Percentiles rank a stretch among this genome's conserved stretches.
These are phyloP conservation scores for Nycticebus coucang DNA, from an alignment of 2,113 vertebrate genomes.

Conservation along the genomic window DNA sequence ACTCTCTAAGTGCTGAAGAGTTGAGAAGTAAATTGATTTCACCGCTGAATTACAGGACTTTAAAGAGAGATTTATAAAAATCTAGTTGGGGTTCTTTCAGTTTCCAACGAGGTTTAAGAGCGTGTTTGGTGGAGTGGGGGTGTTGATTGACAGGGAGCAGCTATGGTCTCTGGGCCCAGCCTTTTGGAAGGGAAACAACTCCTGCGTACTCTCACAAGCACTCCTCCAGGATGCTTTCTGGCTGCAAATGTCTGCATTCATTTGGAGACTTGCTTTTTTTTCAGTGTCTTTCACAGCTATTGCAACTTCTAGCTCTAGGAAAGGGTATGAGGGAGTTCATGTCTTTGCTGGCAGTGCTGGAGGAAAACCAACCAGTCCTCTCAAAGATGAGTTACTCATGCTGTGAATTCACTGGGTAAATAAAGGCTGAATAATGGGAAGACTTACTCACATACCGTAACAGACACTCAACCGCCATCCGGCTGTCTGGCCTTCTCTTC, in stretches of 20 bases:
- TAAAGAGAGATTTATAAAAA: conserved; percentile 72
- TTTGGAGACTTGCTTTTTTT: background rate
- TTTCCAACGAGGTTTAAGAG: conserved; percentile 62
- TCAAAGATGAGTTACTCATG: conserved; percentile 54
- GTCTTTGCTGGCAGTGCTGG: background rate
- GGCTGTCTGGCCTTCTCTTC: background rate
- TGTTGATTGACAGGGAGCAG: background rate
- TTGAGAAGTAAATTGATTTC: background rate
- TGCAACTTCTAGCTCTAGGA: background rate
- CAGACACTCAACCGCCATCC: conserved; percentile 15
- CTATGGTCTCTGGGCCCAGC: background rate
- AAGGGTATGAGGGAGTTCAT: background rate
- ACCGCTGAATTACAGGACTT: background rate
- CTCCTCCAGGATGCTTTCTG: background rate
- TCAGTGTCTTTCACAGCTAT: background rate
- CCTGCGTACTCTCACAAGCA: background rate
- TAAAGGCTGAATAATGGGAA: conserved; percentile 49
- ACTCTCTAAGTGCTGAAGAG: background rate
- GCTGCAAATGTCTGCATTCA: background rate
- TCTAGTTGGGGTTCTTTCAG: conserved; percentile 72
- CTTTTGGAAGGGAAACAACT: background rate
- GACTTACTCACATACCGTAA: conserved; percentile 70
- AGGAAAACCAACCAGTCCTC: background rate
- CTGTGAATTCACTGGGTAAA: conserved; percentile 47
- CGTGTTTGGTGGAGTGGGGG: conserved; percentile 25